Evolutionary conservation across 2,797 vertebrate genomes (phyloP), one percentile per base, ranked within the genome.

Genomic region (Columba guinea): DNA sequence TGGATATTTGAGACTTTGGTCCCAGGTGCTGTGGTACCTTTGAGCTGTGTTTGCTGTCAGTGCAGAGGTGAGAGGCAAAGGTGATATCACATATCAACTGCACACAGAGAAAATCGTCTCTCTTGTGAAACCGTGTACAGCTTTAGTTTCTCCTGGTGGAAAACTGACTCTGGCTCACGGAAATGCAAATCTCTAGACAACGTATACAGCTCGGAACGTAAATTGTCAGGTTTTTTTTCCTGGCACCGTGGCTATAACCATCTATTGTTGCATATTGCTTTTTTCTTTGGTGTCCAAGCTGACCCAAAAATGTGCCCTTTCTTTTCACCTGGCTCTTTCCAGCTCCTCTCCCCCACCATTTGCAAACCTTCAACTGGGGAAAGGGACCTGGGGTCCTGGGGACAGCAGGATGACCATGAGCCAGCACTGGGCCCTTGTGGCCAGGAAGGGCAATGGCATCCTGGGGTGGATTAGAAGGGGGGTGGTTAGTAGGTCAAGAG

Each of bases 1-100:
- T 90, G 81, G 90, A 90, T 95, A 94, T 95, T 84, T 91, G 95
- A 97, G 56, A 58, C 68, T 69, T 35, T 46, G 70, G 64, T 91
- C 83, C 85, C 94, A 96, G 86, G 75, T 94, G 92, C 74, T 79
- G 67, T 65, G 39, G 41, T 95, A 94, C 84, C 82, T 90, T 78
- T 69, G 84, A 92, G 89, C 94, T 84, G 84, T 59, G 65, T 79
- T 87, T 20, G 55, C 65, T 83, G 69, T 92, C 68, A 67, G 70
- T 78, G 52, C 84, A 53, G 76, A 59, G 83, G 91, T 64, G 37
- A 76, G 76, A 96, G 81, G 87, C 77, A 70, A 85, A 94, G 86
- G 85, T 13, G n/a, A 56, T 90, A 94, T 78, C 93, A n/a, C 10
- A 0, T 93, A 68, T 73, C 95, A 76, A 7, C 35, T 53, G 71